Base-by-base conservation (phyloP, 1,140 invertebrate species). In the Propsilocerus akamusi region DNA sequence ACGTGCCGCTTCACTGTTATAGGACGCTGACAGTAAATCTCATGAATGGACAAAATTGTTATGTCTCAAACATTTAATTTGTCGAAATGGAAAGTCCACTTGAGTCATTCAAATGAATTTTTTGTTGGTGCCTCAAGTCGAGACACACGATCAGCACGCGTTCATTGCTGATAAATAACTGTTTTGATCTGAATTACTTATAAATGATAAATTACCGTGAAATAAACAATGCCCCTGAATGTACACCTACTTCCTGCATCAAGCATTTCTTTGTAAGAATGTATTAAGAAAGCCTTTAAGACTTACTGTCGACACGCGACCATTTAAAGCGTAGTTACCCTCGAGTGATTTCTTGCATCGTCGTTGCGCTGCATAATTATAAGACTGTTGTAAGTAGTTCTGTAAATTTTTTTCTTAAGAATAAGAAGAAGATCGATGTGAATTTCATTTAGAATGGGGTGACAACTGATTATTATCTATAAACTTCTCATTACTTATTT, bases 181-280 rank as follows among this genome's bases (percentile, higher is more conserved):
- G 34, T 41, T 41, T 17, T 41, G 34, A 41, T 41, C 34, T 41
- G n/a, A 41, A 41, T 41, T 41, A 41, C 4, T 41, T 20, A 41
- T n/a, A n/a, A 41, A 17, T 41, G n/a, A n/a, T 30, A 30, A 30
- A 11, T 30, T 30, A 30, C 10, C 28, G n/a, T 30, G 28, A 30
- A 30, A 30, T 30, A 30, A 30, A 30, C 28, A 41, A 41, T 17
- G 34, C 2, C 8, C 17, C 17, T 17, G 14, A 41, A n/a, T 41
- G 14, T 20, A 41, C 34, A 41, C 34, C 34, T 41, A 41, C 34
- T 41, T 41, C 34, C 34, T 41, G 34, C 34, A 5, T 41, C 14
- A 20, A 20, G n/a, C 22, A 20, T 41, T 41, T 37, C 7, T 41
- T 41, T 20, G 17, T 41, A 3, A 20, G 2, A 14, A 30, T 30